Evolutionary conservation across 2,113 vertebrate species (phyloP).

Genomic region (Dicentrarchus labrax): DNA sequence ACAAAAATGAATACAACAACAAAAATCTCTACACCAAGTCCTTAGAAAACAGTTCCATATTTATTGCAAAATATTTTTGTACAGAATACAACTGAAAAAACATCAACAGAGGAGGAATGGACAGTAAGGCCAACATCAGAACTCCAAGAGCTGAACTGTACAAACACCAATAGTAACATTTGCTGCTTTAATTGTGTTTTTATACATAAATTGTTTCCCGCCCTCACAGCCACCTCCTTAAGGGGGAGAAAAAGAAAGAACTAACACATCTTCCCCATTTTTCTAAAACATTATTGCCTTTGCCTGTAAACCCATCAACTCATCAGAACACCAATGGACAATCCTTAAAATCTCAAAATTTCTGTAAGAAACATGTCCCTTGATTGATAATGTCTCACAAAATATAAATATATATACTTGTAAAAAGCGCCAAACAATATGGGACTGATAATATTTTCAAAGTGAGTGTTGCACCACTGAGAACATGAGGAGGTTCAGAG

Average conservation of each 20-base stretch:
- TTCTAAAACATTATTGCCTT: slow-evolving; percentile 75
- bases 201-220: slow-evolving; percentile 62
- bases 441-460: slow-evolving; percentile 54
- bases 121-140: slow-evolving; percentile 88
- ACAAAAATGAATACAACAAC: not conserved
- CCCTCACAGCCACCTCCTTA: slow-evolving; percentile 60
- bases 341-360: slow-evolving; percentile 59
- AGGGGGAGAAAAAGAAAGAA: slow-evolving; percentile 39
- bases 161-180: slow-evolving; percentile 83
- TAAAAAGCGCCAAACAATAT: slow-evolving; percentile 72
- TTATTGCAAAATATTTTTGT: slow-evolving; percentile 90
- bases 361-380: slow-evolving; percentile 67
- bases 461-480: slow-evolving; percentile 38
- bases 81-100: slow-evolving; percentile 86
- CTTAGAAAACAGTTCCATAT: slow-evolving; percentile 88
- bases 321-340: slow-evolving; percentile 54
- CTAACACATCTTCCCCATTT: slow-evolving; percentile 48
- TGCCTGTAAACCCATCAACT: slow-evolving; percentile 60
- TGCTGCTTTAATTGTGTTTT: slow-evolving; percentile 78
- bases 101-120: slow-evolving; percentile 79
- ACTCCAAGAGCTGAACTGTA: slow-evolving; percentile 83
- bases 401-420: slow-evolving; percentile 72
- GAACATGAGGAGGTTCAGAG: slow-evolving; percentile 46
- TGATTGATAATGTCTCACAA: slow-evolving; percentile 62
- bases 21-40: slow-evolving; percentile 17